Evolutionary conservation across 2,888 invertebrate species (phyloP), one percentile per base, ranked within the genome.

Genomic region (Drosophila percnosoma): DNA sequence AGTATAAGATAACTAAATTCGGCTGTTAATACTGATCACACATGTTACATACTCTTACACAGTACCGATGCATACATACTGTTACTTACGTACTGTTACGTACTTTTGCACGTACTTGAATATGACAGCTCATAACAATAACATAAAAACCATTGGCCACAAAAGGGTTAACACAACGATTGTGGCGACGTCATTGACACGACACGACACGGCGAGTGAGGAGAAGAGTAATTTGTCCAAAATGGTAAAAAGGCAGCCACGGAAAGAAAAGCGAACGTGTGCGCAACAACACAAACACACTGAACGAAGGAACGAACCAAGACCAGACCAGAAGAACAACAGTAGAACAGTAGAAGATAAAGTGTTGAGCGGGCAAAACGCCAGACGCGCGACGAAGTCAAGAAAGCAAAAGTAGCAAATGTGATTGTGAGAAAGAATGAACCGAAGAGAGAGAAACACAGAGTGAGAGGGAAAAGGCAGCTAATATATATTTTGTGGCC

Each of bases 361-460:
- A 81, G 82, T 82, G 84, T 84, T 87, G 82, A 83, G 80, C 80
- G 80, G 65, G 77, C 79, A 86, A 70, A 83, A 83, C 68, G 67
- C 54, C 31, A 21, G 49, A 55, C 62, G 63, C 67, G 21, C 21
- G 42, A 42, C 21, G 52, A 71, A 49, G 52, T 54, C 68, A 72
- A 72, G 74, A 80, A 84, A 82, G 78, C 85, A 87, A 83, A 73
- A 87, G 85, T 80, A 83, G 74, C 74, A 86, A 78, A 68, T 75
- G 78, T 79, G 83, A 73, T 82, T 82, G 78, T 54, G 29, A 55
- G 38, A 38, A 38, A 55, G 27, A 55, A 27, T 38, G 13, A n/a
- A 29, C 11, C 29, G 6, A 51, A 31, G 68, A 68, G 58, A 73
- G 60, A 68, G 64, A 71, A 53, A 61, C 21, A 59, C 4, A 29